Evolutionary conservation across 2,888 invertebrate genomes (phyloP), one percentile per base, ranked within the genome.

Genomic region (Leptinotarsa tumamoca): DNA sequence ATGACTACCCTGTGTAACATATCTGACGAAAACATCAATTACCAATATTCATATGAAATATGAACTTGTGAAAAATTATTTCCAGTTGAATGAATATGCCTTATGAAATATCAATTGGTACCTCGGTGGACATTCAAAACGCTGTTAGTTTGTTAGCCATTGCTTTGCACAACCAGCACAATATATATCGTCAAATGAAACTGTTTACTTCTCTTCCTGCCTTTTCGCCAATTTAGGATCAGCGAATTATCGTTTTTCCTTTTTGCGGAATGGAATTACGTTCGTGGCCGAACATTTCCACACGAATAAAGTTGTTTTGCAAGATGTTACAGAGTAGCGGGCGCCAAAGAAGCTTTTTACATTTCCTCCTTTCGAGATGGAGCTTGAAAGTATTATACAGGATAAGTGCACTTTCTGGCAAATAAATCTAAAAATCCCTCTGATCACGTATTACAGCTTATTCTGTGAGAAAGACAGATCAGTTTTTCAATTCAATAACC

Each of bases 281-380:
- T 33, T 43, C 63, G 43, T 43, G 63, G 63, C n/a, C 63, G 10
- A 63, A 63, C 63, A 63, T 63, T 63, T 43, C n/a, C 43, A 17
- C 43, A n/a, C 18, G 63, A 43, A 63, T 63, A 18, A 63, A 63
- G 63, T 63, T 63, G 63, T 63, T 63, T 63, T 63, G 63, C 63
- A n/a, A 63, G 63, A 63, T 63, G 63, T 63, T 33, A 63, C 43
- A 43, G 63, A 63, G 33, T 33, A 43, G 63, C 43, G 63, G 63
- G 18, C 63, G 63, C 63, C 63, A 63, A 13, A 63, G 43, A 18
- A 63, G 33, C 63, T 63, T 43, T 14, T 33, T 33, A 43, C 63
- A 4, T 58, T 27, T 23, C 14, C 23, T 23, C 14, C 58, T 58
- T 58, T n/a, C 10, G 63, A 63, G n/a, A 63, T 17, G 63, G 63